A percentile compares a stretch with the other conserved stretches of the same genome.
Evolutionary conservation across 2,113 vertebrate genomes (phyloP).

Genomic region (Salvelinus sp.): DNA sequence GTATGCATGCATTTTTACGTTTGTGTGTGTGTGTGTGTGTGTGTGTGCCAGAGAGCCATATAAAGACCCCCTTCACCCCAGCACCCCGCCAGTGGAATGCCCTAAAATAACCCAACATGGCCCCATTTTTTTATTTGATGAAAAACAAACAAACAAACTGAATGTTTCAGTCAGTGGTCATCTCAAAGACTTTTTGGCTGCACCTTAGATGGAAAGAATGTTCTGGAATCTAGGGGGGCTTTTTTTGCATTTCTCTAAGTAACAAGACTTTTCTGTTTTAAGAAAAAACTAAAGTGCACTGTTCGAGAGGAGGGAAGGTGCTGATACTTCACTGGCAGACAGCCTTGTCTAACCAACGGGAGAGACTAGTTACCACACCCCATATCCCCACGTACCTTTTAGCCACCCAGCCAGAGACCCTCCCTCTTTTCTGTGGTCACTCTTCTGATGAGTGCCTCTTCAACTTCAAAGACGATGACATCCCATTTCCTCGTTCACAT

Average conservation of each 20-base stretch:
- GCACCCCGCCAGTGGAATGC: constrained; percentile 15
- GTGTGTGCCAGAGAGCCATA: constrained; percentile 12
- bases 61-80: constrained; percentile 35
- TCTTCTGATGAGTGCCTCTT: not conserved
- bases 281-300: not conserved
- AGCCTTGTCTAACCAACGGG: not conserved
- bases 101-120: constrained; percentile 31
- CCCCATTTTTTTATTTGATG: not conserved
- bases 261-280: not conserved
- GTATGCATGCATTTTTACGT: too few relatives aligned
- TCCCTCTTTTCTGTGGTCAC: not conserved
- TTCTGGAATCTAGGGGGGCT: not conserved
- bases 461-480: not conserved
- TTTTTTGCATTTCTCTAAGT: not conserved
- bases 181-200: too few relatives aligned
- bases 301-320: not conserved
- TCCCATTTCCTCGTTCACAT: not conserved
- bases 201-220: not conserved
- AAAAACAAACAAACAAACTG: not conserved
- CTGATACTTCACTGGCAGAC: not conserved
- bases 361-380: not conserved
- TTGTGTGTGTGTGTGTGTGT: constrained; percentile 4
- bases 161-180: too few relatives aligned
- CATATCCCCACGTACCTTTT: too few relatives aligned
- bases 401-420: not conserved